Evolutionary conservation across 2,888 invertebrate species (phyloP).

Genomic region (Anodontia alba): DNA sequence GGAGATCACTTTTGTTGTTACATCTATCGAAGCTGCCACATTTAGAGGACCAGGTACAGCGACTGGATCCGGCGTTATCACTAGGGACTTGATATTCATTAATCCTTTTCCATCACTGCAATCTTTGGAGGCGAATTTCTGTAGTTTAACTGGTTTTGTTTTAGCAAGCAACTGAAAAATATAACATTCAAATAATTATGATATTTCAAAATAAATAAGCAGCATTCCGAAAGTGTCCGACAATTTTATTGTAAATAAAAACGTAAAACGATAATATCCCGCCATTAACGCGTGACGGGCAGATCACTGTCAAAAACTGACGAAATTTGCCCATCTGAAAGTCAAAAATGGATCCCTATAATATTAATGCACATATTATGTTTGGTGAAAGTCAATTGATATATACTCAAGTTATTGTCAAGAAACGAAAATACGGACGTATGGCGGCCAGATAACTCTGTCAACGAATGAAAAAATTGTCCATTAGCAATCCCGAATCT

Average conservation of each 20-base stretch:
- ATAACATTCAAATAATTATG: background rate
- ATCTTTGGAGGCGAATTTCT: constrained; percentile 44
- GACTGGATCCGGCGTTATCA: constrained; percentile 28
- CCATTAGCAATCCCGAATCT: too few species aligned
- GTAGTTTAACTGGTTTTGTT: constrained; percentile 20
- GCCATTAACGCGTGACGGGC: background rate
- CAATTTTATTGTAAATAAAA: background rate
- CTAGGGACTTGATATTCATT: constrained; percentile 17
- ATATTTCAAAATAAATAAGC: background rate
- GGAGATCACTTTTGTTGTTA: background rate
- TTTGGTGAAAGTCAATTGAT: too few species aligned
- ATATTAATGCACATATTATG: too few species aligned
- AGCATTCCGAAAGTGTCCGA: background rate
- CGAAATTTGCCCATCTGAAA: too few species aligned
- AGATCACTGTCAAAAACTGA: background rate
- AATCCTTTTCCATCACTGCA: constrained; percentile 13
- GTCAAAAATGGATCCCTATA: too few species aligned
- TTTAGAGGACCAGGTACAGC: constrained; percentile 21
- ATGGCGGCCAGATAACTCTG: too few species aligned
- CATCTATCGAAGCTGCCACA: constrained; percentile 14
- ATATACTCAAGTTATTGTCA: too few species aligned
- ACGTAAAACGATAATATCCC: background rate
- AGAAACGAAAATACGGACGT: too few species aligned
- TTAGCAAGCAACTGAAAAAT: background rate
- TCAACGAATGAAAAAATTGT: too few species aligned